Base-by-base conservation (phyloP, 1,140 invertebrate genomes). In the Brachionus rubens region DNA sequence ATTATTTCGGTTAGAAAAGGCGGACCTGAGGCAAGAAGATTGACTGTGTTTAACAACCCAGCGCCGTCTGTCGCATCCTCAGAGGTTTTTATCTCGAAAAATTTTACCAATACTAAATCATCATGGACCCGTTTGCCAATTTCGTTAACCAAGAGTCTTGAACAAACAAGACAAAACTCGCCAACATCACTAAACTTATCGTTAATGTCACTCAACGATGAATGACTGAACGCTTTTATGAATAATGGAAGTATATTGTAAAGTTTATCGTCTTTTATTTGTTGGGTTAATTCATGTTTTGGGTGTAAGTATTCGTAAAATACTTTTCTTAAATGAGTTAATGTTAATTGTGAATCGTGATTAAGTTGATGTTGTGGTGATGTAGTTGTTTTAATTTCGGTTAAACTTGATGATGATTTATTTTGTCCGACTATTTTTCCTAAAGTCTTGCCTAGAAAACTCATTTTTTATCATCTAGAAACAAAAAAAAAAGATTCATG, bases 181-280 rank as follows among this genome's bases (percentile, higher is more conserved):
- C 93, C 83, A 79, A 95, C 91, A 83, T 96, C 93, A 87, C 91
- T 90, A 85, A 96, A 96, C 82, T 94, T 93, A 83, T 96, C 93
- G 82, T 91, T 92, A 91, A 96, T 95, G 80, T 95, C 93, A 81
- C 89, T 89, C 1, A 91, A 90, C 46, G 92, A 91, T 82, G 91
- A 91, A 79, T 91, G 90, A 75, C 91, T 91, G 87, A 96, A 96
- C 54, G 95, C 92, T 92, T 94, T 98, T 86, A 93, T 96, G 86
- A 99, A 98, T 9, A 98, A 86, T 47, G 96, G 96, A 79, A 99
- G 87, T 92, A 98, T 96, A 84, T 94, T 96, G 84, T 98, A 98
- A 0, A 98, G 87, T 85, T 96, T 95, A 81, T 92, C 91, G 85
- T 97, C 93, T 77, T 91, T 89, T 84, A 96, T 92, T 33, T 81